These are phyloP conservation scores for Acanthis flammea DNA, from an alignment of 2,797 vertebrate genomes.

Conservation along the genomic window DNA sequence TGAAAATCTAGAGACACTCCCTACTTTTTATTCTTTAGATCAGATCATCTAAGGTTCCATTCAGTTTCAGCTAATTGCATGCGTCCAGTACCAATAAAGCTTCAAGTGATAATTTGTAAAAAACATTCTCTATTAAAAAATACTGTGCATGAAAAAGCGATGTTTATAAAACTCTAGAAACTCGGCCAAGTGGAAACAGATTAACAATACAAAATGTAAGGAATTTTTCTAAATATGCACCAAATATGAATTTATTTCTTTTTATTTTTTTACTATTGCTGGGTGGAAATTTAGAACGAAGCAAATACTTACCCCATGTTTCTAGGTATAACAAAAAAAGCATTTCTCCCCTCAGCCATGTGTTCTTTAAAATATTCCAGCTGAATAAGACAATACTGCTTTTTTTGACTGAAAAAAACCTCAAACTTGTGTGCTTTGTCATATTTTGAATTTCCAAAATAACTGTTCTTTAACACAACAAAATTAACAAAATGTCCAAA, in stretches of 20 bases:
- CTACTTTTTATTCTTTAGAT: background rate
- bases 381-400: background rate
- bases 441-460: background rate
- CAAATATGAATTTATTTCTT: background rate
- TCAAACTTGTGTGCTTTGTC: background rate
- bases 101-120: constrained; percentile 15
- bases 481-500: background rate
- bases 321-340: background rate
- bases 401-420: background rate
- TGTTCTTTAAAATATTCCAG: background rate
- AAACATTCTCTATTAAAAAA: background rate
- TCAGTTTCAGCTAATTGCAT: background rate
- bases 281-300: background rate
- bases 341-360: background rate
- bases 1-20: background rate
- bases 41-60: background rate
- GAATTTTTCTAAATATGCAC: background rate
- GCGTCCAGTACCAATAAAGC: background rate
- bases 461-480: background rate
- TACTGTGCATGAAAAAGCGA: background rate
- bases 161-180: background rate
- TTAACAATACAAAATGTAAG: background rate
- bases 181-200: background rate
- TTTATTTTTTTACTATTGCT: background rate
- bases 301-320: background rate